Base-by-base conservation (phyloP, 1,140 invertebrate genomes). In the Drosophila nebulosa region DNA sequence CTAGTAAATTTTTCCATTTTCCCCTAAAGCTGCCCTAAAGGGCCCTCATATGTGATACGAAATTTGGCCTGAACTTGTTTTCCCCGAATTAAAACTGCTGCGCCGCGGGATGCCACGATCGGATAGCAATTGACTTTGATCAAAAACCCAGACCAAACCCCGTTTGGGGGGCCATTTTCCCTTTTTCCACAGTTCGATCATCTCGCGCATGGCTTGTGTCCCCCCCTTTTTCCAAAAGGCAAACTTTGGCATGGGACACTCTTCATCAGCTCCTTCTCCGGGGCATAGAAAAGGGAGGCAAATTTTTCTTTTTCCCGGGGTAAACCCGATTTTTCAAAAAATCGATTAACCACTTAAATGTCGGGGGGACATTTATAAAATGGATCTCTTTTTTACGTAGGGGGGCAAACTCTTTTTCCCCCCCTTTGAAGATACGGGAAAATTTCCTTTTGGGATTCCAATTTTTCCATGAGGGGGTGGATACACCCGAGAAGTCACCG, bases 191-290 rank as follows among this genome's bases (percentile, higher is more conserved):
- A 91, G 92, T 90, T 94, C 93, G n/a, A 96, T 95, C 96, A 97
- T 97, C 50, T 96, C 94, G 1, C 93, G 92, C 62, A 95, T 91
- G 24, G 96, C 94, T 58, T 96, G 92, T 12, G 93, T 92, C 0
- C 96, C 96, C 1, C 96, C 96, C 85, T 96, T 96, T 78, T 96
- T 95, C 30, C n/a, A n/a, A 94, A 93, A 0, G 96, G 96, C 22
- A 97, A 90, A 69, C 96, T 50, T 93, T 93, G 1, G 93, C 83
- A 67, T 95, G n/a, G 93, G 6, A 97, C 92, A 5, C 92, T 79
- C 69, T 94, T 93, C 57, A 94, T 93, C 26, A 97, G 81, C 4
- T 94, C 94, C n/a, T 94, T 92, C 5, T 94, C 74, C 60, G 92
- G 94, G 70, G 93, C 92, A 78, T 96, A 95, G 18, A 96, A 91